phyloP scores from a whole-genome alignment of 2,888 invertebrate species.

The Sarcophaga caerulescens region DNA sequence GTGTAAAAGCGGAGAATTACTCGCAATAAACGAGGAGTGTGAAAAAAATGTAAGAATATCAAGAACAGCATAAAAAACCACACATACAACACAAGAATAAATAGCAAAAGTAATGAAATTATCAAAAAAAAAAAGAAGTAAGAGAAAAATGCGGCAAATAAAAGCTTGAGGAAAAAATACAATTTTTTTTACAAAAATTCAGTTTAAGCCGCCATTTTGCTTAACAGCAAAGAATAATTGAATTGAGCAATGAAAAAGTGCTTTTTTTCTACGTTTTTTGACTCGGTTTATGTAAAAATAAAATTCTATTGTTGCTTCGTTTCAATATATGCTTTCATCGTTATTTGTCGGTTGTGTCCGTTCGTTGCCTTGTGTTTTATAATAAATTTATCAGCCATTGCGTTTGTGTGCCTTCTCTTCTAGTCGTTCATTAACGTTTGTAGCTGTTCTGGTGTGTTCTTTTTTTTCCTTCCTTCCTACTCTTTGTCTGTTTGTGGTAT shows the following conservation, averaged over 20 bases:
- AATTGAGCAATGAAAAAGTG: background rate
- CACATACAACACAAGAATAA: conserved; percentile 28
- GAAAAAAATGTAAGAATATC: conserved; percentile 60
- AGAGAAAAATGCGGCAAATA: conserved; percentile 12
- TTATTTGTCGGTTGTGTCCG: conserved; percentile 61
- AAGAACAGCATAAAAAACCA: conserved; percentile 31
- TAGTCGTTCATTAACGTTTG: conserved; percentile 46
- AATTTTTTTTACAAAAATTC: conserved; percentile 23
- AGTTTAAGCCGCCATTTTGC: conserved; percentile 54
- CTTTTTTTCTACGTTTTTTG: conserved; percentile 45
- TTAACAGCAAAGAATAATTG: background rate
- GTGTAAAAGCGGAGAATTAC: conserved; percentile 66
- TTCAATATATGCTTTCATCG: conserved; percentile 49
- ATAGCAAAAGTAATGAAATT: conserved; percentile 1
- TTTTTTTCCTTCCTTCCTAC: background rate
- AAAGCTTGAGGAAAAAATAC: conserved; percentile 8
- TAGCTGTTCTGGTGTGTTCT: background rate
- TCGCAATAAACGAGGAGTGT: conserved; percentile 59
- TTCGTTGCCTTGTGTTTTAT: conserved; percentile 34
- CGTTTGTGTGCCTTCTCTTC: conserved; percentile 30
- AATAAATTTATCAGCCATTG: conserved; percentile 53
- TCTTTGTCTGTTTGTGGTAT: background rate
- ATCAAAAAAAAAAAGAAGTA: conserved; percentile 13
- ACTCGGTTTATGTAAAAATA: conserved; percentile 7
- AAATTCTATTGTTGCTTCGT: conserved; percentile 62